These are phyloP conservation scores for Rhagonycha fulva DNA, from an alignment of 2,888 invertebrate genomes.

Conservation along the genomic window DNA sequence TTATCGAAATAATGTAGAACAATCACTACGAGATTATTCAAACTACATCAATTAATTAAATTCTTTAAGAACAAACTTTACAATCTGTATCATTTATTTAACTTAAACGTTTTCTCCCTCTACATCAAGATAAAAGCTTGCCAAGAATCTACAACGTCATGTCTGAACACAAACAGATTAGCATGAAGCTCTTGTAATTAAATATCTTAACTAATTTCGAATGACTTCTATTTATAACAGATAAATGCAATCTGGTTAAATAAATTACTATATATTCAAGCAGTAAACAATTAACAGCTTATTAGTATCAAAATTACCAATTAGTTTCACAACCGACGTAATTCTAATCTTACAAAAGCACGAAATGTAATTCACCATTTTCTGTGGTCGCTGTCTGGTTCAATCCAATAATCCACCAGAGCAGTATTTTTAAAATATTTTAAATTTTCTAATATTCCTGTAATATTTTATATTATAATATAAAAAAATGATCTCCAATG, in stretches of 20 bases:
- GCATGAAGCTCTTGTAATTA: constrained; percentile 6
- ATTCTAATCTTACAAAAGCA: background rate
- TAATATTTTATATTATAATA: background rate
- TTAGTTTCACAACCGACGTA: background rate
- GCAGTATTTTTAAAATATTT: background rate
- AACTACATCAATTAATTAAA: background rate
- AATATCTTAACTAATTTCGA: constrained; percentile 6
- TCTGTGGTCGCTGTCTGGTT: background rate
- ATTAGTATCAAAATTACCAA: background rate
- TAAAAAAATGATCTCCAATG: background rate
- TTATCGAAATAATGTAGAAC: background rate
- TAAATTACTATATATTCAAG: background rate
- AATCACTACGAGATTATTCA: background rate
- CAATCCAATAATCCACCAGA: background rate
- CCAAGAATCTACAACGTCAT: constrained; percentile 2
- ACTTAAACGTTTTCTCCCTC: background rate
- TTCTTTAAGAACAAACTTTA: background rate
- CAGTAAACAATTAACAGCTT: background rate
- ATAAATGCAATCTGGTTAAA: constrained; percentile 2
- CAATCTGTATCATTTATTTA: background rate
- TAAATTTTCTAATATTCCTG: too few species aligned
- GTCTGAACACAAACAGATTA: constrained; percentile 10
- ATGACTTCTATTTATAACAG: background rate
- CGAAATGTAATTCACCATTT: background rate
- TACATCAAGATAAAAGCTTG: constrained; percentile 1